Percentiles rank a stretch among this genome's conserved stretches.
Evolutionary conservation across 2,113 vertebrate species (phyloP).

Genomic region (Helogale parvula): DNA sequence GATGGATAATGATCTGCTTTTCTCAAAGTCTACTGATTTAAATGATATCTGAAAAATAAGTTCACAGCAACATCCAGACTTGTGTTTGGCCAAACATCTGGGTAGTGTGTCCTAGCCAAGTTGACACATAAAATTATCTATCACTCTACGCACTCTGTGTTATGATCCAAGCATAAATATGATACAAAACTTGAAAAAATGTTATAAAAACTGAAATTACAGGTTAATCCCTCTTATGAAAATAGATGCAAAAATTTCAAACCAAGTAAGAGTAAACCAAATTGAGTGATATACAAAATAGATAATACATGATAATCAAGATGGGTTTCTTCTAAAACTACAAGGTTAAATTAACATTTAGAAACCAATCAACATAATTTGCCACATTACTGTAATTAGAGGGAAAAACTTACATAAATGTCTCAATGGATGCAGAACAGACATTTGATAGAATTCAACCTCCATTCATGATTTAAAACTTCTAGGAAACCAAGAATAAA

Average conservation of each 20-base stretch:
- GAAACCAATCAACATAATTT: neutral
- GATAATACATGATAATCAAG: neutral
- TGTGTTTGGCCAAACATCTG: neutral
- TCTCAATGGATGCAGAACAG: neutral
- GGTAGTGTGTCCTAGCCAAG: neutral
- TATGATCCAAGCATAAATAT: neutral
- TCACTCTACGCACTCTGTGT: neutral
- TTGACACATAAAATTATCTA: neutral
- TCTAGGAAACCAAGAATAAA: neutral
- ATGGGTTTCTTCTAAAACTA: neutral
- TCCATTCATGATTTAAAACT: neutral
- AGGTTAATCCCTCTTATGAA: neutral
- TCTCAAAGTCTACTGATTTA: neutral
- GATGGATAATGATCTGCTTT: neutral
- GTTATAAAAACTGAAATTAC: neutral
- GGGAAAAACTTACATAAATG: neutral
- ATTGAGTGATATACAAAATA: neutral
- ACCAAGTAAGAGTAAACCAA: neutral
- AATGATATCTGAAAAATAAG: neutral
- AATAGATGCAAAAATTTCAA: neutral
- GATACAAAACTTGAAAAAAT: neutral
- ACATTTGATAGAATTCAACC: neutral
- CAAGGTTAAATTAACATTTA: neutral
- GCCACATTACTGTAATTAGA: neutral
- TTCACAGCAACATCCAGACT: neutral